phyloP scores from a whole-genome alignment of 2,797 vertebrate genomes.

The Rhinichthys osculus region DNA sequence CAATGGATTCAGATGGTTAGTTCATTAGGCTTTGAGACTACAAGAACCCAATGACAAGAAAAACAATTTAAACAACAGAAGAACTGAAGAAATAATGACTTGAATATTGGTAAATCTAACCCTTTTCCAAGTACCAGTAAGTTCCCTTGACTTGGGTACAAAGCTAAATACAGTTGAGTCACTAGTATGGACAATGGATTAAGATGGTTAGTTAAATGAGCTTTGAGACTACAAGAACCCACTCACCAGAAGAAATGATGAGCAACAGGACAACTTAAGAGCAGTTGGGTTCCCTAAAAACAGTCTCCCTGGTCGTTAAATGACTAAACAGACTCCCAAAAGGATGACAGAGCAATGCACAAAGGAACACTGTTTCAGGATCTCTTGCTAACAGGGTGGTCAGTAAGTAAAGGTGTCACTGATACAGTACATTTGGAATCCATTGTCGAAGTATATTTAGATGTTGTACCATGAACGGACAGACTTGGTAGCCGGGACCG shows the following conservation, averaged over 20 bases:
- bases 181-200: neutral
- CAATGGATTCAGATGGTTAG: neutral
- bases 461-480: slow-evolving; percentile 91
- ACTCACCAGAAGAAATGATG: neutral
- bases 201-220: too few species aligned
- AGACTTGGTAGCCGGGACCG: slow-evolving; percentile 94
- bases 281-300: neutral
- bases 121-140: neutral
- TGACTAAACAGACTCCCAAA: neutral
- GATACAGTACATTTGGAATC: neutral
- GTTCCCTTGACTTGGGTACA: neutral
- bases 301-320: neutral
- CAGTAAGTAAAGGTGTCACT: neutral
- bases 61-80: too few species aligned
- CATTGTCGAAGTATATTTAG: neutral
- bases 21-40: too few species aligned
- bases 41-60: too few species aligned
- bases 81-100: neutral
- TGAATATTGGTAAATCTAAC: too few species aligned
- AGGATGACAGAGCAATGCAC: neutral
- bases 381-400: neutral
- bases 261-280: neutral
- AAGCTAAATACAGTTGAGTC: neutral
- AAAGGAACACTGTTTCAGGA: neutral
- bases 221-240: too few species aligned